These are phyloP conservation scores for Drosophila greeni DNA, from an alignment of 2,888 invertebrate genomes.

Conservation along the genomic window DNA sequence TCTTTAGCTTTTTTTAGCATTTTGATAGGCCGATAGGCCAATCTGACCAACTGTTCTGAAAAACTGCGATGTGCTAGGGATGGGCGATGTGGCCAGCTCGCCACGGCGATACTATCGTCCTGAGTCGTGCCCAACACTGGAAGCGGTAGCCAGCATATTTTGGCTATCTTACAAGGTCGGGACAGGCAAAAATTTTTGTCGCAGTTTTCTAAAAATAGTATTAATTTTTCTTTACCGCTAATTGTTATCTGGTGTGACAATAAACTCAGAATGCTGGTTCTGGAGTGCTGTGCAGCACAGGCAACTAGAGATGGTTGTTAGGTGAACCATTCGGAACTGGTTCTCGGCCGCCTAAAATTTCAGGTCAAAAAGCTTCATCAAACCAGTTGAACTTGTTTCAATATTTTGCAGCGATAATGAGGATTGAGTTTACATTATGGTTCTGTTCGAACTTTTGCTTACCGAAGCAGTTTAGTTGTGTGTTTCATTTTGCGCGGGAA, in stretches of 20 bases:
- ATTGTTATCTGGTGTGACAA: too few species aligned
- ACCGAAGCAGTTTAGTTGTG: conserved; percentile 15
- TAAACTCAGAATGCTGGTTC: background rate
- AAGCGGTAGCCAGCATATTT: background rate
- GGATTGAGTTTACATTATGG: background rate
- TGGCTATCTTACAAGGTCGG: too few species aligned
- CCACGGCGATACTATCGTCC: conserved; percentile 28
- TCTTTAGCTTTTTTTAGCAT: conserved; percentile 1
- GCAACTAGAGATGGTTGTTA: conserved; percentile 5
- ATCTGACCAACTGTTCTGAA: conserved; percentile 16
- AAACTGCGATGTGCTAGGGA: conserved; percentile 20
- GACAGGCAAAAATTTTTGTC: too few species aligned
- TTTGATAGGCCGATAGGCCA: conserved; percentile 14
- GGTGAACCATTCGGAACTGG: conserved; percentile 3
- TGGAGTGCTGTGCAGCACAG: conserved; percentile 3
- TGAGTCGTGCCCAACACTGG: conserved; percentile 4
- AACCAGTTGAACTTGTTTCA: too few species aligned
- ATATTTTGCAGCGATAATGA: background rate
- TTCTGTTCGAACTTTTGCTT: accelerated
- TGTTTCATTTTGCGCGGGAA: conserved; percentile 34
- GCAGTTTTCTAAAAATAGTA: too few species aligned
- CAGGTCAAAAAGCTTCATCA: too few species aligned
- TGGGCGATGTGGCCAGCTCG: conserved; percentile 14
- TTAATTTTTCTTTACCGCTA: background rate
- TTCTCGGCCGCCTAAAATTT: background rate